phyloP scores from a whole-genome alignment of 2,888 invertebrate genomes.

The Eupithecia tripunctaria region DNA sequence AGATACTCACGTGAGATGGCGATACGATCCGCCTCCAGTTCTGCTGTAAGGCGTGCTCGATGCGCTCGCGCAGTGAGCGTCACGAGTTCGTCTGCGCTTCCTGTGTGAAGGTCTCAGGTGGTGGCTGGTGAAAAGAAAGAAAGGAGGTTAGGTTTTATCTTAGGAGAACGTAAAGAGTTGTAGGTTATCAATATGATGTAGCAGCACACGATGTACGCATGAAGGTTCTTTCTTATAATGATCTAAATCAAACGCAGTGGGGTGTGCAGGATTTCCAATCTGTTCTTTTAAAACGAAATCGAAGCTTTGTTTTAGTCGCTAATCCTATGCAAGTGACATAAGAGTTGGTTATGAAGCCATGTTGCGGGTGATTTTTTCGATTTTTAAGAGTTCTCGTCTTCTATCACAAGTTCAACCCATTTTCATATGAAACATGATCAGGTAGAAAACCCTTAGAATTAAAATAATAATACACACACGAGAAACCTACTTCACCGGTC shows the following conservation, averaged over 20 bases:
- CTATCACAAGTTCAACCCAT: no score
- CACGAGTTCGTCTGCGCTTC: constrained; percentile 71
- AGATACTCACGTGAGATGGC: constrained; percentile 57
- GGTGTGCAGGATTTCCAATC: background rate
- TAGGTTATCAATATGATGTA: background rate
- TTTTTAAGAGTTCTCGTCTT: background rate
- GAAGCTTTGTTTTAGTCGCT: no score
- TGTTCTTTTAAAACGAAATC: no score
- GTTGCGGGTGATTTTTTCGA: background rate
- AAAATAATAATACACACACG: no score
- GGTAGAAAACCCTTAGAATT: no score
- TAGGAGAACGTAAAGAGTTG: background rate
- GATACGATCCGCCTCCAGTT: constrained; percentile 74
- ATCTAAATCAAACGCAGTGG: no score
- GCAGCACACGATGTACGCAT: background rate
- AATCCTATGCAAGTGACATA: no score
- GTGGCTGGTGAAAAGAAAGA: constrained; percentile 53
- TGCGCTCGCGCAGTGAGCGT: constrained; percentile 72
- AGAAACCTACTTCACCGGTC: no score
- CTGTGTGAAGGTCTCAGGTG: constrained; percentile 61
- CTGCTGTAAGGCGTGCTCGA: constrained; percentile 68
- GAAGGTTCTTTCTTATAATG: no score
- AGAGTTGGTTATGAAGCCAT: no score
- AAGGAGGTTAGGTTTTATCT: background rate
- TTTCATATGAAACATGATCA: no score